Percentiles rank a stretch among this genome's conserved stretches.
Evolutionary conservation across 2,888 invertebrate genomes (phyloP).

Genomic region (Lithophane leautieri): DNA sequence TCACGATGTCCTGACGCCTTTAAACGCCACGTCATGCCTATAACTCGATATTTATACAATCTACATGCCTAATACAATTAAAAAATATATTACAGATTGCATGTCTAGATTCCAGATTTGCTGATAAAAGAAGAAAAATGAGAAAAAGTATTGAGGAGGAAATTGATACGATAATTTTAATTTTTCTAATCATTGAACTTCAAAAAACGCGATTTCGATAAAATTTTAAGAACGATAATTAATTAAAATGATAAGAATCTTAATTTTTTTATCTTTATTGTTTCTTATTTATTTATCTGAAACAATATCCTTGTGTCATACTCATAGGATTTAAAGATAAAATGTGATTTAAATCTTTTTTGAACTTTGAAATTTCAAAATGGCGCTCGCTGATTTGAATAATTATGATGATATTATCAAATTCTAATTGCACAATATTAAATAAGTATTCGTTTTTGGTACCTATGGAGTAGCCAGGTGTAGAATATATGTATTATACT

Average conservation of each 20-base stretch:
- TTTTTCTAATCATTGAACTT: constrained; percentile 14
- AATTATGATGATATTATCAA: not conserved
- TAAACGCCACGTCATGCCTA: not conserved
- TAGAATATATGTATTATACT: too few relatives aligned
- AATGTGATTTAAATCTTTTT: too few relatives aligned
- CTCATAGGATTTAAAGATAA: too few relatives aligned
- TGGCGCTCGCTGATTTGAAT: not conserved
- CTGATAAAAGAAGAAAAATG: not conserved
- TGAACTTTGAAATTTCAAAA: constrained; percentile 2
- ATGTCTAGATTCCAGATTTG: constrained; percentile 17
- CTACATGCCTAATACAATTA: constrained; percentile 5
- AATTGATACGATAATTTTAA: not conserved
- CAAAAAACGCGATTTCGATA: constrained; percentile 6
- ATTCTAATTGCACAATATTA: constrained; percentile 15
- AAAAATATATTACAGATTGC: constrained; percentile 10
- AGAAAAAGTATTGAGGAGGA: not conserved
- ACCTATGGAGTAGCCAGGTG: not conserved
- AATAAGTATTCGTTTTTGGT: not conserved
- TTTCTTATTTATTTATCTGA: constrained; percentile 6
- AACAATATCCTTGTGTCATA: not conserved
- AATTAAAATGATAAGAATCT: constrained; percentile 36
- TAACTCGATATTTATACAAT: not conserved
- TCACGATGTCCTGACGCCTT: not conserved
- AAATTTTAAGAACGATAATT: constrained; percentile 2
- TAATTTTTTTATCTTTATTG: not conserved